Evolutionary conservation across 2,797 vertebrate genomes (phyloP).

Genomic region (Clarias laeviceps): DNA sequence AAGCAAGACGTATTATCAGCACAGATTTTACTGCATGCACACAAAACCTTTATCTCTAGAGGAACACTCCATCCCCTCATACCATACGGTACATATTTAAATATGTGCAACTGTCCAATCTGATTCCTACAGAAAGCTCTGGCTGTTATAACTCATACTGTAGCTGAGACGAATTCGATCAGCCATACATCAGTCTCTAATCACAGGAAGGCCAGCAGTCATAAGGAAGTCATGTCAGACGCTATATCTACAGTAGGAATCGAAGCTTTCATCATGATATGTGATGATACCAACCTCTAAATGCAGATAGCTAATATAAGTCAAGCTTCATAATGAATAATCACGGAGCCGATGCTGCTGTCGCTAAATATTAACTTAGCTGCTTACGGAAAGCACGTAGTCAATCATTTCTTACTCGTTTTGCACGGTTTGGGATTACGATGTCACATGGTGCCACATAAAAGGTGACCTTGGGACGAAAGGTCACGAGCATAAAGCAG

Average conservation of each 20-base stretch:
- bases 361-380: slow-evolving; percentile 28
- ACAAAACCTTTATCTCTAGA: no score
- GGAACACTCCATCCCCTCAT: neutral
- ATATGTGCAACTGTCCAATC: neutral
- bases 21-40: no score
- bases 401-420: slow-evolving; percentile 41
- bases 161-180: neutral
- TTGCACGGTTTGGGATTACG: neutral
- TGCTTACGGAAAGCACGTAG: neutral
- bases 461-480: slow-evolving; percentile 8
- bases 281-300: neutral
- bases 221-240: neutral
- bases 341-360: neutral
- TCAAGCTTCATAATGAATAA: neutral
- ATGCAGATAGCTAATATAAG: neutral
- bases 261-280: neutral
- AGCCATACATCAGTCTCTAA: neutral
- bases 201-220: neutral
- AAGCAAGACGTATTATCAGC: no score
- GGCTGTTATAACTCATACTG: no score
- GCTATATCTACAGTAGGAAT: neutral
- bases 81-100: neutral
- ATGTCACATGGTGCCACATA: neutral
- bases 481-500: neutral
- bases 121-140: neutral